Evolutionary conservation across 2,888 invertebrate species (phyloP).

Genomic region (Orthonychiurus folsomi): DNA sequence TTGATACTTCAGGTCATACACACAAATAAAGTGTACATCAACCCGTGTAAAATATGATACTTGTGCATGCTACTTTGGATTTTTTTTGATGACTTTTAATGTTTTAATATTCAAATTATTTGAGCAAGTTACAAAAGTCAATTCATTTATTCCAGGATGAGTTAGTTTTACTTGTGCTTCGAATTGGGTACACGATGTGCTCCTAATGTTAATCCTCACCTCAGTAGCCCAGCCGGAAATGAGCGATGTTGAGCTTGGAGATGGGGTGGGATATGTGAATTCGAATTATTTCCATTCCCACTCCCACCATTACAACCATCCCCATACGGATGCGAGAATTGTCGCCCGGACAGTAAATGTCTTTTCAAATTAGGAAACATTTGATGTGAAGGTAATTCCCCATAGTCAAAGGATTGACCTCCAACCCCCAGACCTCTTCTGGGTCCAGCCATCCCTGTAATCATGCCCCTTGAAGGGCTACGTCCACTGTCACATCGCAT

Average conservation of each 20-base stretch:
- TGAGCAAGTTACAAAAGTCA: no score
- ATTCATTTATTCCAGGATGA: no score
- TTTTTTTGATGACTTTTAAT: no score
- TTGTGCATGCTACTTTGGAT: no score
- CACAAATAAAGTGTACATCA: no score
- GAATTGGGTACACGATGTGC: no score
- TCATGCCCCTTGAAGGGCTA: slow-evolving; percentile 4
- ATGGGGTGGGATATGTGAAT: neutral
- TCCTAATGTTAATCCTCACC: slow-evolving; percentile 5
- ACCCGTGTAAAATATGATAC: no score
- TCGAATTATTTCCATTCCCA: neutral
- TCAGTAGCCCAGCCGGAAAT: slow-evolving; percentile 12
- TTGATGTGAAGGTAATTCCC: slow-evolving; percentile 40
- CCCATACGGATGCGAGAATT: slow-evolving; percentile 27
- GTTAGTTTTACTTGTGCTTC: no score
- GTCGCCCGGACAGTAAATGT: slow-evolving; percentile 34
- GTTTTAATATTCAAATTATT: no score
- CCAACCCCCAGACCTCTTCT: neutral
- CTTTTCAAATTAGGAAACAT: slow-evolving; percentile 38
- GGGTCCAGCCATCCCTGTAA: neutral
- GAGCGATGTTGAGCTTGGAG: slow-evolving; percentile 9
- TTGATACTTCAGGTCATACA: no score
- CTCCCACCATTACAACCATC: neutral
- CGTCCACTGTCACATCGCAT: neutral
- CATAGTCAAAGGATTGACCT: slow-evolving; percentile 37